A percentile compares a stretch with the other conserved stretches of the same genome.
Evolutionary conservation across 2,797 vertebrate genomes (phyloP).

Genomic region (Sebastes oblongus): DNA sequence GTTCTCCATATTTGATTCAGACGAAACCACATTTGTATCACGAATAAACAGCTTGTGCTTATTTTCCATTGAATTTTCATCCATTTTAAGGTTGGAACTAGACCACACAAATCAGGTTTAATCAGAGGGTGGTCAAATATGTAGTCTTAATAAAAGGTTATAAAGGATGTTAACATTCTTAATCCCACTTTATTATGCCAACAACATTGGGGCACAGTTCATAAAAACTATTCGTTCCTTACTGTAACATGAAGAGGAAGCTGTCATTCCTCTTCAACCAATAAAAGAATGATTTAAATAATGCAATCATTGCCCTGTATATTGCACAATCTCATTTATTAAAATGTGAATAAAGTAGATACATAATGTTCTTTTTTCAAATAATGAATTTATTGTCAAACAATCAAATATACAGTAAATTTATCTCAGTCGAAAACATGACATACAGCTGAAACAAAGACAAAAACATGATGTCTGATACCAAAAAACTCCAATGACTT

Average conservation of each 20-base stretch:
- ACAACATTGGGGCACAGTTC: not conserved
- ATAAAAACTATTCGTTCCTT: not conserved
- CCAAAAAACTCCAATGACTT: not conserved
- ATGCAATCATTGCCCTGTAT: not conserved
- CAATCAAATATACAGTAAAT: not conserved
- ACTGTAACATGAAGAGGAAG: not conserved
- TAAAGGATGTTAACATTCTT: not conserved
- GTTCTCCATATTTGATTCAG: not conserved
- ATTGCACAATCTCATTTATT: not conserved
- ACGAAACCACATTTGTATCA: not conserved
- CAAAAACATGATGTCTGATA: not conserved
- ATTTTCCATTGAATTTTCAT: not conserved
- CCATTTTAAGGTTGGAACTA: not conserved
- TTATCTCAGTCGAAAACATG: not conserved
- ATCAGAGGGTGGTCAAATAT: not conserved
- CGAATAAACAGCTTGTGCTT: not conserved
- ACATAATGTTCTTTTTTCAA: not conserved
- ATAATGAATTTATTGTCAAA: conserved; percentile 49
- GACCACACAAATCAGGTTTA: not conserved
- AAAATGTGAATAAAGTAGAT: not conserved
- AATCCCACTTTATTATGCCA: not conserved
- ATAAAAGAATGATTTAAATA: not conserved
- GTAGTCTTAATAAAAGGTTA: not conserved
- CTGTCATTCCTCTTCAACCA: not conserved
- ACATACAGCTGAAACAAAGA: not conserved